Base-by-base conservation (phyloP, 2,113 vertebrate genomes). In the Ceuthmochares aereus region DNA sequence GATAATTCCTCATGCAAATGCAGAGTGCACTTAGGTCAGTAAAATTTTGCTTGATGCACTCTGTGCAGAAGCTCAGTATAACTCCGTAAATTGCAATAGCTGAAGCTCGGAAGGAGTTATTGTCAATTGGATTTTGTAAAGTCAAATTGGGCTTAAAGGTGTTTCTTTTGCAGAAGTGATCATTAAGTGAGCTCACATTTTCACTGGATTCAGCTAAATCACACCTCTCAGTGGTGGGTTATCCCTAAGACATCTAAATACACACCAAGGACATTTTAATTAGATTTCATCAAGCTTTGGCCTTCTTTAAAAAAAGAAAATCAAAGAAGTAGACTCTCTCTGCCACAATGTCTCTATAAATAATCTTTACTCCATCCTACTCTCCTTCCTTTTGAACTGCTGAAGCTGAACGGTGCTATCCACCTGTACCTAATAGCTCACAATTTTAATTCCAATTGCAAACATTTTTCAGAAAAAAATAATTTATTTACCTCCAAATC, bases 221-320 rank as follows among this genome's bases (percentile, higher is more conserved):
- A 74, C 87, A 93, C 74, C 59, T 91, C 91, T 91, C 73, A 63
- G 80, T 66, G 75, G 37, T 40, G 42, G 92, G 37, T 64, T 95
- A 80, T 74, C 45, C 62, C 29, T 76, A 82, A 84, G 34, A 80
- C 68, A 83, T 30, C 27, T 76, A 72, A 91, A 74, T 87, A 69
- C 32, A 87, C 34, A 59, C 14, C 30, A n/a, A 67, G 83, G 34
- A 23, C 4, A 60, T 52, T 77, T 58, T n/a, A 30, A 89, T 34
- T 19, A 40, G 18, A 47, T 40, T 66, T 87, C 32, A 66, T 64
- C 30, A 47, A 47, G 11, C 22, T 90, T 77, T 51, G 64, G 26
- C 3, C 60, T 69, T 32, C 10, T 43, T 17, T 49, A 45, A 34
- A 45, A 34, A 37, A 54, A 55, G 2, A 47, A 76, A 75, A 76